Evolutionary conservation across 1,140 invertebrate species (phyloP).

Genomic region (Homarus americanus): DNA sequence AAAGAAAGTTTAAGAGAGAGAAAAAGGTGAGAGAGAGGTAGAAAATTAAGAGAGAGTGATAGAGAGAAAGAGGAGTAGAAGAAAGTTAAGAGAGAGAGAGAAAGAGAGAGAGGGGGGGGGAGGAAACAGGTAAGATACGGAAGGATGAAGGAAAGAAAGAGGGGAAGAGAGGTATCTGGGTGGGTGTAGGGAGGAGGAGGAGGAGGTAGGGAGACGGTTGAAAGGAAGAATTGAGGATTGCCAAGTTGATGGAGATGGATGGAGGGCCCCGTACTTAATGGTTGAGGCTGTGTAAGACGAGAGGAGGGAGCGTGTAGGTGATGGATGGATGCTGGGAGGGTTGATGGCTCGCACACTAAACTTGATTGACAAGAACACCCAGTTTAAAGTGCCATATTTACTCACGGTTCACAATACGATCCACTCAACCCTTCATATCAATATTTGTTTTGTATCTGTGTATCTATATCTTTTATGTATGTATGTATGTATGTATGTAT

Average conservation of each 20-base stretch:
- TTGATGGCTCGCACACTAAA: no score
- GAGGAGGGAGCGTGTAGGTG: neutral
- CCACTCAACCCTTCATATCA: no score
- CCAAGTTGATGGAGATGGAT: neutral
- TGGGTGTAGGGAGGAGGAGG: neutral
- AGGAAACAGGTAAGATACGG: no score
- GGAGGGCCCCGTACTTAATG: neutral
- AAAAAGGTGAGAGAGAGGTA: neutral
- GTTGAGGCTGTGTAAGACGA: neutral
- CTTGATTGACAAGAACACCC: no score
- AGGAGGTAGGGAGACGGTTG: neutral
- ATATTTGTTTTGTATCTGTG: no score
- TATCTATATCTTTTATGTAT: no score
- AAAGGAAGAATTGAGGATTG: neutral
- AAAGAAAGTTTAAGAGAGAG: no score
- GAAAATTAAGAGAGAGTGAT: neutral
- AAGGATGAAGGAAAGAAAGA: conserved; percentile 9
- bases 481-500: no score
- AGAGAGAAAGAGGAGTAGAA: neutral
- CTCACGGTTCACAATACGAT: no score
- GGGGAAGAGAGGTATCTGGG: neutral
- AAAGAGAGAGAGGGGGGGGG: conserved; percentile 2
- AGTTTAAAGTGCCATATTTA: no score
- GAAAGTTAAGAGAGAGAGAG: neutral
- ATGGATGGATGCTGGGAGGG: neutral